Percentiles rank a stretch among this genome's conserved stretches.
These are phyloP conservation scores for Mercenaria mercenaria DNA, from an alignment of 1,140 invertebrate species.

Conservation along the genomic window DNA sequence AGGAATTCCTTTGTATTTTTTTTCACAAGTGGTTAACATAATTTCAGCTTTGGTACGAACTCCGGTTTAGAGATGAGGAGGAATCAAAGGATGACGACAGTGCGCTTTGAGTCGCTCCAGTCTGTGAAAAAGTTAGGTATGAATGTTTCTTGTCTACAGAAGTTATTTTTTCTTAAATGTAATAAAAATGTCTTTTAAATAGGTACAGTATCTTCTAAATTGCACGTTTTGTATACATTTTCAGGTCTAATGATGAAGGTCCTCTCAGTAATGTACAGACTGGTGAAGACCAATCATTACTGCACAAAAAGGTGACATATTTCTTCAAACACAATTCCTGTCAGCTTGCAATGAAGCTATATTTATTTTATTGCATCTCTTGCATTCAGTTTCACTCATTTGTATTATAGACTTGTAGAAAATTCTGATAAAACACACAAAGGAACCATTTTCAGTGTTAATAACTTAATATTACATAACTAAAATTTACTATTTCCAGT, in stretches of 20 bases:
- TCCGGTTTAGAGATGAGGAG: conserved; percentile 37
- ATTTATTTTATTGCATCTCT: too few species aligned
- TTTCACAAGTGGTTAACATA: too few species aligned
- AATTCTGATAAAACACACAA: too few species aligned
- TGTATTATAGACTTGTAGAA: too few species aligned
- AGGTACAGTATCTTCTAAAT: too few species aligned
- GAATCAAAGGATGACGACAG: conserved; percentile 46
- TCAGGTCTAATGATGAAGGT: conserved; percentile 75
- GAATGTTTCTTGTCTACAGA: neutral
- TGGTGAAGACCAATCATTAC: conserved; percentile 72
- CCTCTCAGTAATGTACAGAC: conserved; percentile 73
- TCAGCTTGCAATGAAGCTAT: too few species aligned
- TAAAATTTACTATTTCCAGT: too few species aligned
- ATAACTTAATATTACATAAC: too few species aligned
- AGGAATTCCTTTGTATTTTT: too few species aligned
- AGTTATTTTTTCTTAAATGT: neutral
- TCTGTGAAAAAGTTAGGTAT: conserved; percentile 75
- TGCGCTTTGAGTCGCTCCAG: conserved; percentile 49
- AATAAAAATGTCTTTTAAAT: neutral
- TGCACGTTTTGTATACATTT: neutral
- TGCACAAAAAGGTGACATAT: conserved; percentile 82
- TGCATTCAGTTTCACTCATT: too few species aligned
- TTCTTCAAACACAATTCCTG: too few species aligned
- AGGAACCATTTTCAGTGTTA: too few species aligned
- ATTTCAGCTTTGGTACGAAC: conserved; percentile 49